A percentile compares a stretch with the other conserved stretches of the same genome.
phyloP scores from a whole-genome alignment of 1,140 invertebrate genomes.

The Drosophila bocqueti region DNA sequence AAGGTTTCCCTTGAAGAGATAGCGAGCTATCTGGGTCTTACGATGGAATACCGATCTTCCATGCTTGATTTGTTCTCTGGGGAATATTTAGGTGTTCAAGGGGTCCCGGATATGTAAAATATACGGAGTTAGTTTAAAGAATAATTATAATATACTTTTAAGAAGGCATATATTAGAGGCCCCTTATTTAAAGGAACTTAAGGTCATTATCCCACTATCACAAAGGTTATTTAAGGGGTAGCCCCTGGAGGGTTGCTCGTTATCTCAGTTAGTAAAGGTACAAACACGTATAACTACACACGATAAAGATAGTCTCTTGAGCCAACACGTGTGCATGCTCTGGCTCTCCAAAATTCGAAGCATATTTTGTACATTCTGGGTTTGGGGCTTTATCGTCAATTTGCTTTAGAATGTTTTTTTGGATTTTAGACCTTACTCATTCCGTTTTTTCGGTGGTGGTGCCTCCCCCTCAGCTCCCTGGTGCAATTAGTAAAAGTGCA shows the following conservation, averaged over 20 bases:
- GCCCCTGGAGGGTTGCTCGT: not conserved
- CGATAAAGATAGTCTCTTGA: slow-evolving; percentile 7
- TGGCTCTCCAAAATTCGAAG: slow-evolving; percentile 11
- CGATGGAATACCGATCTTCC: not conserved
- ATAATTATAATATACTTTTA: not conserved
- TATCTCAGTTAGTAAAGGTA: slow-evolving; percentile 11
- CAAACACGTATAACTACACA: not conserved
- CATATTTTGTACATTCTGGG: slow-evolving; percentile 23
- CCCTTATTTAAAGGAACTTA: not conserved
- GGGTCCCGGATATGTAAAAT: not conserved
- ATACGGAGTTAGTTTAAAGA: not conserved
- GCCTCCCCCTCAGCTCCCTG: slow-evolving; percentile 39
- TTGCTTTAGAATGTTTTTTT: slow-evolving; percentile 55
- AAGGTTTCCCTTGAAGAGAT: slow-evolving; percentile 59
- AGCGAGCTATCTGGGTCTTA: slow-evolving; percentile 35
- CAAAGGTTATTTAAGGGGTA: not conserved
- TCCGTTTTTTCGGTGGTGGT: slow-evolving; percentile 1
- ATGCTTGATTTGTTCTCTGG: not conserved
- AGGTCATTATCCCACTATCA: not conserved
- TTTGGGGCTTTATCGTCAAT: slow-evolving; percentile 62
- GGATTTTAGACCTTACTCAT: slow-evolving; percentile 27
- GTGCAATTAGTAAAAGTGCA: slow-evolving; percentile 80
- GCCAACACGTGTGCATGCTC: slow-evolving; percentile 19
- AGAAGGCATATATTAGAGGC: too few relatives aligned
- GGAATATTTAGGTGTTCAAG: slow-evolving; percentile 2